Evolutionary conservation across 2,797 vertebrate species (phyloP).

Genomic region (Kryptopterus vitreolus): DNA sequence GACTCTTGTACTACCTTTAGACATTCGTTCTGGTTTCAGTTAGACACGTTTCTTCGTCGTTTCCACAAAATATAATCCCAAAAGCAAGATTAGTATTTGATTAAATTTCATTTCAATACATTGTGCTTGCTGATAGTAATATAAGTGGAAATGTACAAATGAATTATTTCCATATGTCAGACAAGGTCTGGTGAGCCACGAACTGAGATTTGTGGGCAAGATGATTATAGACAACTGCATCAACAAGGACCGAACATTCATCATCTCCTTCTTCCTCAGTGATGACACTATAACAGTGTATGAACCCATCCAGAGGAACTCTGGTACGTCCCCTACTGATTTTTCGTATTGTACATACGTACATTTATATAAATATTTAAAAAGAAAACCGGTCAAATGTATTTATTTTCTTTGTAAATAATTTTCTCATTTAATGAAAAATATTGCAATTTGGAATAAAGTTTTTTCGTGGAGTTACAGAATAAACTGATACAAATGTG

Average conservation of each 20-base stretch:
- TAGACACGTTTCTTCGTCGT: background rate
- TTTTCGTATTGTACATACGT: background rate
- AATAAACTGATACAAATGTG: background rate
- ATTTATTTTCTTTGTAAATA: too few relatives aligned
- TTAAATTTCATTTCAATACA: background rate
- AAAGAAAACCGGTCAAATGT: too few relatives aligned
- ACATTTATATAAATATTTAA: background rate
- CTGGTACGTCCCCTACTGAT: constrained; percentile 71
- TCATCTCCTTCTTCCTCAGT: constrained; percentile 82
- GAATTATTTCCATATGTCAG: constrained; percentile 57
- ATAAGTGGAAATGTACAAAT: background rate
- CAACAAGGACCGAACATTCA: constrained; percentile 76
- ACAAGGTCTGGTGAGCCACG: constrained; percentile 76
- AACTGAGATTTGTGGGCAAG: constrained; percentile 79
- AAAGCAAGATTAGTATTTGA: background rate
- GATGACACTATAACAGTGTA: constrained; percentile 86
- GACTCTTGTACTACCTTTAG: constrained; percentile 1
- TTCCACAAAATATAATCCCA: background rate
- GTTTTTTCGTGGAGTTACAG: constrained; percentile 3
- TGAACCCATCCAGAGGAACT: constrained; percentile 78
- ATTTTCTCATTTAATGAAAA: background rate
- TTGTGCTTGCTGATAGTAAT: background rate
- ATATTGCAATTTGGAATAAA: background rate
- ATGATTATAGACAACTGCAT: constrained; percentile 69
- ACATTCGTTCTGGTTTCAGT: background rate